Conservation (phyloP, 2,888 invertebrate species). For the Dendrolimus pini region DNA sequence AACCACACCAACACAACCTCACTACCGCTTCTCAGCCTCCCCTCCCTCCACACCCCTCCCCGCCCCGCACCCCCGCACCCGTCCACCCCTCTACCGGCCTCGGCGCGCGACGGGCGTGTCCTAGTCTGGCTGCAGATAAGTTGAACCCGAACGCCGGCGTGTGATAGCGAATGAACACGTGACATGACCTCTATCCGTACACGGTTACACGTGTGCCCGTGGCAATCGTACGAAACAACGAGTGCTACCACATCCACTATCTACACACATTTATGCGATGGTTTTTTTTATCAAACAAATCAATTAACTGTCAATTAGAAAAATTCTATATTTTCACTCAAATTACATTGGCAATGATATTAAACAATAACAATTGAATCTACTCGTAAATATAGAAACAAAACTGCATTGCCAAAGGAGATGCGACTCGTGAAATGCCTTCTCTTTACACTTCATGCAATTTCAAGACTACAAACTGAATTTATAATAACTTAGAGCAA, state of each 20-base stretch:
- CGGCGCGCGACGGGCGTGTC: conserved; percentile 9
- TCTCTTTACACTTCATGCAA: conserved; percentile 58
- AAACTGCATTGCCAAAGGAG: conserved; percentile 45
- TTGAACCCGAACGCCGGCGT: conserved; percentile 17
- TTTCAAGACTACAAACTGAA: conserved; percentile 40
- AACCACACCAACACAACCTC: conserved; percentile 81
- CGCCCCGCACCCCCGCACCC: conserved; percentile 7
- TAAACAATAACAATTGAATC: conserved; percentile 19
- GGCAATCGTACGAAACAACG: conserved; percentile 19
- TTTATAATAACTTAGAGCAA: conserved; percentile 58
- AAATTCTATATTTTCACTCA: conserved; percentile 11
- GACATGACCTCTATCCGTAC: conserved; percentile 17
- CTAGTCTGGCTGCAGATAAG: conserved; percentile 35
- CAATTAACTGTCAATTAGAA: conserved; percentile 45
- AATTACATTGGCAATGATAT: neutral
- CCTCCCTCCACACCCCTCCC: conserved; percentile 13
- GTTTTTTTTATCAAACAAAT: conserved; percentile 54
- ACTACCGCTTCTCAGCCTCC: conserved; percentile 43
- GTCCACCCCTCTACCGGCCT: conserved; percentile 9
- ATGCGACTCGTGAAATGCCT: conserved; percentile 53
- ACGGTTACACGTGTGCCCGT: conserved; percentile 8
- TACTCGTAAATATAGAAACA: conserved; percentile 23
- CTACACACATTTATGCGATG: conserved; percentile 57
- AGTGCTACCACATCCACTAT: conserved; percentile 66
- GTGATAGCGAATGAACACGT: conserved; percentile 14